phyloP scores from a whole-genome alignment of 2,113 vertebrate species.

The Dicerorhinus sumatrensis region DNA sequence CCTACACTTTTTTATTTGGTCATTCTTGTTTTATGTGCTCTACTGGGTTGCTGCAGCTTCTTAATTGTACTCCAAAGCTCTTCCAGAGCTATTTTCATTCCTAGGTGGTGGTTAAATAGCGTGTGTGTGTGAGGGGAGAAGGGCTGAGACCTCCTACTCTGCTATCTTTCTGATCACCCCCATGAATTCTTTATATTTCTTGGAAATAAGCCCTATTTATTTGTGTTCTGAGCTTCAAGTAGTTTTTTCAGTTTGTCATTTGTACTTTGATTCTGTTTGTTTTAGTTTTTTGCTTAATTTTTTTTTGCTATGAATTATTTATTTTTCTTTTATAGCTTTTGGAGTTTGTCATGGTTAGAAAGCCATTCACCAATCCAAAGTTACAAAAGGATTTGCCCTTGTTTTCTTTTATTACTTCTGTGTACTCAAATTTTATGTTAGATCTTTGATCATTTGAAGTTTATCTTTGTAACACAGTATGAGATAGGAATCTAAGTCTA shows the following conservation, averaged over 20 bases:
- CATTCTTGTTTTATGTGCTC: neutral
- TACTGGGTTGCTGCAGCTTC: neutral
- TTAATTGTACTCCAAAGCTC: neutral
- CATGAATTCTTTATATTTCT: slow-evolving; percentile 22
- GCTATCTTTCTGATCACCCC: neutral
- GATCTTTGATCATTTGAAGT: slow-evolving; percentile 16
- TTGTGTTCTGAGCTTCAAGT: neutral
- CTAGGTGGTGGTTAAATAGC: neutral
- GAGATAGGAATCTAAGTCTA: neutral
- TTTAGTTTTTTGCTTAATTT: slow-evolving; percentile 28
- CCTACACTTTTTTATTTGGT: neutral
- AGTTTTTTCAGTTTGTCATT: slow-evolving; percentile 6
- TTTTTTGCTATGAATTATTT: neutral
- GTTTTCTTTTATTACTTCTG: neutral
- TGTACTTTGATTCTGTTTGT: neutral
- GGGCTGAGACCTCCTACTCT: neutral
- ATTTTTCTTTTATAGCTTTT: slow-evolving; percentile 1
- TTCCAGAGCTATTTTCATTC: neutral
- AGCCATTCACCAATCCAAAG: neutral
- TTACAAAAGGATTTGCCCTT: neutral
- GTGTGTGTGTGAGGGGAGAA: neutral
- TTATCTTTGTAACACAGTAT: slow-evolving; percentile 46
- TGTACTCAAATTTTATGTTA: slow-evolving; percentile 48
- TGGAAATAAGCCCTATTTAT: neutral
- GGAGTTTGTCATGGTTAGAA: neutral